These are phyloP conservation scores for Agelastica alni DNA, from an alignment of 2,888 invertebrate species.

Conservation along the genomic window DNA sequence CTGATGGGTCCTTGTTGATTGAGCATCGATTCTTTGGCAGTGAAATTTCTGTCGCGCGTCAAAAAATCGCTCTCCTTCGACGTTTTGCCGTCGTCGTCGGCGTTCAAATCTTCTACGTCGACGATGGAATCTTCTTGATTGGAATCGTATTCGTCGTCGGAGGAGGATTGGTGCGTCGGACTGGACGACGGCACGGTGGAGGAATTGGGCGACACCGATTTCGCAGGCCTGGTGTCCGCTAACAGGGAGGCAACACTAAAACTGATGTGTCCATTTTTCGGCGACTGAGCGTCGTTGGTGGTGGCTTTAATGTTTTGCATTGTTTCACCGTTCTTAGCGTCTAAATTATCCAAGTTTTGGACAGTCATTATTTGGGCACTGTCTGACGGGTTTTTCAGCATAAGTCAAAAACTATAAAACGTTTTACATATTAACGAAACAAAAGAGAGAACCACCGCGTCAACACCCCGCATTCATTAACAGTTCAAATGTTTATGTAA, in stretches of 20 bases:
- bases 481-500: slow-evolving; percentile 30
- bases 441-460: slow-evolving; percentile 12
- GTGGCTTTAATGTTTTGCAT: slow-evolving; percentile 51
- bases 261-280: slow-evolving; percentile 70
- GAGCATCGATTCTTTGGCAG: slow-evolving; percentile 49
- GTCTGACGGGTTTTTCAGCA: slow-evolving; percentile 65
- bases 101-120: slow-evolving; percentile 78
- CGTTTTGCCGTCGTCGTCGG: slow-evolving; percentile 54
- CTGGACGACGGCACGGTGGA: slow-evolving; percentile 56
- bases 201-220: slow-evolving; percentile 60
- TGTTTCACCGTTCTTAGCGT: slow-evolving; percentile 51
- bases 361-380: slow-evolving; percentile 70
- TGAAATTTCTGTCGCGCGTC: slow-evolving; percentile 38
- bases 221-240: slow-evolving; percentile 74
- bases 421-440: slow-evolving; percentile 20
- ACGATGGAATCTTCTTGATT: slow-evolving; percentile 74
- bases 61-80: slow-evolving; percentile 52
- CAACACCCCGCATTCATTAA: slow-evolving; percentile 26
- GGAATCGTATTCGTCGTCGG: slow-evolving; percentile 71
- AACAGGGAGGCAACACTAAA: slow-evolving; percentile 89
- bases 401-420: slow-evolving; percentile 41
- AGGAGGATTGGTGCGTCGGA: slow-evolving; percentile 57
- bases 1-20: slow-evolving; percentile 68
- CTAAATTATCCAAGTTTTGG: slow-evolving; percentile 59
- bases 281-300: slow-evolving; percentile 44